phyloP scores from a whole-genome alignment of 2,888 invertebrate species.

The Tachina grossa region DNA sequence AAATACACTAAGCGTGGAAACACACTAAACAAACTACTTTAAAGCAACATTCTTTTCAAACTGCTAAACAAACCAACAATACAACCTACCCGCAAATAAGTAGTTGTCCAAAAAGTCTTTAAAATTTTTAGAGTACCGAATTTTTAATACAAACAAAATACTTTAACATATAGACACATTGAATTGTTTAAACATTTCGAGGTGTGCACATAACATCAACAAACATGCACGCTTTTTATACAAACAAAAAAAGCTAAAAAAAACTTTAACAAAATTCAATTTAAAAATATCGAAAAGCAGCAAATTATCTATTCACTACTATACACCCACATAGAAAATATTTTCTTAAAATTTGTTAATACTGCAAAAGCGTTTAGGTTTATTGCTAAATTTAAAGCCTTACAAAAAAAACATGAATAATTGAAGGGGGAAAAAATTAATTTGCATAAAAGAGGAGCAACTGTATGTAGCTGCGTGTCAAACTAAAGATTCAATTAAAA shows the following conservation, averaged over 20 bases:
- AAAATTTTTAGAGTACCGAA: conserved; percentile 1
- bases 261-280: conserved; percentile 7
- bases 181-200: conserved; percentile 56
- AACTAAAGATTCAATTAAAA: conserved; percentile 63
- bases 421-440: conserved; percentile 5
- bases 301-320: conserved; percentile 58
- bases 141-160: conserved; percentile 6
- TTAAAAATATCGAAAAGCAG: conserved; percentile 43
- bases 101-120: not conserved
- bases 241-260: conserved; percentile 8
- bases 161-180: not conserved
- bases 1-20: not conserved
- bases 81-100: not conserved
- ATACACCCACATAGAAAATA: conserved; percentile 55
- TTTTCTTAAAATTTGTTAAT: conserved; percentile 18
- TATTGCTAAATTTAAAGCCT: conserved; percentile 28
- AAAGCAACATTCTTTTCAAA: not conserved
- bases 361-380: conserved; percentile 22
- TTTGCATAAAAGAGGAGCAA: conserved; percentile 70
- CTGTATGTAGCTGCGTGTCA: conserved; percentile 54
- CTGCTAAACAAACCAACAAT: not conserved
- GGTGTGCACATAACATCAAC: conserved; percentile 68
- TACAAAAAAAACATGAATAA: not conserved
- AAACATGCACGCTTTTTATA: conserved; percentile 56
- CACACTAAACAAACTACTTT: too few species aligned